Evolutionary conservation across 2,797 vertebrate genomes (phyloP).

Genomic region (Sylvilagus floridanus): DNA sequence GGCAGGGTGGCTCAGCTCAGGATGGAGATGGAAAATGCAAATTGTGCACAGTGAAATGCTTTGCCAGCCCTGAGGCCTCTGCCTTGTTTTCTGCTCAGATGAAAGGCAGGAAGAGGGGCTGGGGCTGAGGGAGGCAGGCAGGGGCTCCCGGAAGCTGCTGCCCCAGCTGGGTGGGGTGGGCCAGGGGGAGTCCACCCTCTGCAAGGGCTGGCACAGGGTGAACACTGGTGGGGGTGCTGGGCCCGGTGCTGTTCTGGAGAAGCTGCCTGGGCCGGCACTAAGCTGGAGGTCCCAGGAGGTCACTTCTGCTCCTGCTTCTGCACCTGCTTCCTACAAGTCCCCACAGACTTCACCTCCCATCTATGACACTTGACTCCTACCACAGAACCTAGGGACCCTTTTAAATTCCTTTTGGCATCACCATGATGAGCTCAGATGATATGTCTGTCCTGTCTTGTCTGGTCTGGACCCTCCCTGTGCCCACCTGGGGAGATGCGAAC

Average conservation of each 20-base stretch:
- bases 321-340: not conserved
- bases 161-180: no score
- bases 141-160: not conserved
- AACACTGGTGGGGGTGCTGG: not conserved
- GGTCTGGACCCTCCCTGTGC: not conserved
- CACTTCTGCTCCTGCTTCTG: not conserved
- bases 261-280: not conserved
- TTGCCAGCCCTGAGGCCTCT: not conserved
- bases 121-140: not conserved
- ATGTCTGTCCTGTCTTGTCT: not conserved
- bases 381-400: not conserved
- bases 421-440: not conserved
- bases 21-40: not conserved
- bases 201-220: not conserved
- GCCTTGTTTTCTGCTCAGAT: slow-evolving; percentile 47
- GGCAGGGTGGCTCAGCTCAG: not conserved
- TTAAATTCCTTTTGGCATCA: not conserved
- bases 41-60: not conserved
- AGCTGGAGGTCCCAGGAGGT: not conserved
- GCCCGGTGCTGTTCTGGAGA: not conserved
- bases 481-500: not conserved
- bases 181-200: not conserved
- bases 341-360: not conserved
- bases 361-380: not conserved
- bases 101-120: not conserved